Evolutionary conservation across 2,113 vertebrate genomes (phyloP), one percentile per base, ranked within the genome.

Genomic region (Diphyllodes magnificus): DNA sequence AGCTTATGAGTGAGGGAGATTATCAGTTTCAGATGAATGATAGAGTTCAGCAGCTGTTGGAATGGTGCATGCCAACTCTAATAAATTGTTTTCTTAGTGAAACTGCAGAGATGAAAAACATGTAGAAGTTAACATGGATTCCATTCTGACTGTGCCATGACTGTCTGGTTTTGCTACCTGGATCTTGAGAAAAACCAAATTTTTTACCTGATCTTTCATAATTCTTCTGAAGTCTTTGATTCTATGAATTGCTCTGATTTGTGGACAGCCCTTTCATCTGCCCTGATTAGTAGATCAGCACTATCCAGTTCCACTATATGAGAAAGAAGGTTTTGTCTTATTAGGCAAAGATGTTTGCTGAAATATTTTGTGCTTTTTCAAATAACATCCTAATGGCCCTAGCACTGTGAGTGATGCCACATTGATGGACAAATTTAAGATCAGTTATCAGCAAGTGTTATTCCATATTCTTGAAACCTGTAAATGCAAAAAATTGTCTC

Each of bases 41-140:
- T 50, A 75, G 37, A 85, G 89, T 91, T 60, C 70, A 85, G 70
- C 63, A 91, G 75, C 59, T 90, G 75, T 33, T 91, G 66, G 39
- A 86, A 69, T 28, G 28, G 31, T 63, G 42, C 39, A 57, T 84
- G 79, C 25, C 75, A 80, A 18, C n/a, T 87, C 50, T 50, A 22
- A 64, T 65, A 93, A 88, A 73, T 60, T 49, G 3, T 85, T 89
- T 79, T 24, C 20, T 40, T 61, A 42, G 40, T 30, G 30, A 82
- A 88, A 92, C 40, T 53, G 11, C 25, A 69, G 49, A 64, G 27
- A n/a, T 2, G 1, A 80, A 83, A 54, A 73, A 30, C 28, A 15
- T 11, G 19, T 44, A 64, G n/a, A 87, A 56, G 3, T 78, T 72
- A 79, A 24, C 21, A 47, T 30, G n/a, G 13, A 71, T 91, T 82